Conservation (phyloP, 1,140 invertebrate species). For the Drosophila cardini region DNA sequence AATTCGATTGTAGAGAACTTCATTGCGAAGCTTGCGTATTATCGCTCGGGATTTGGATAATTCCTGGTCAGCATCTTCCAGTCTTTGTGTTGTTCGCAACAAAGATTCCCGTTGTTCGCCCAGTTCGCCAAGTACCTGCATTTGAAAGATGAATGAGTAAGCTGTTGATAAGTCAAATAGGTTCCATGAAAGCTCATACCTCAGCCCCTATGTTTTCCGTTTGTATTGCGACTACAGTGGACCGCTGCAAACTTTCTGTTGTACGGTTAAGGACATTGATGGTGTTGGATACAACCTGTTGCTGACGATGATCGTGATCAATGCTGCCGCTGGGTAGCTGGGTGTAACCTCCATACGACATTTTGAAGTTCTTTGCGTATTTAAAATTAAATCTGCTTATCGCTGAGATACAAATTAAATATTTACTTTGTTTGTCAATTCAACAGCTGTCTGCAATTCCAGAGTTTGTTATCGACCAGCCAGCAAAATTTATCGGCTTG, state of each 20-base stretch:
- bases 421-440: not conserved
- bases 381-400: not conserved
- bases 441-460: constrained; percentile 7
- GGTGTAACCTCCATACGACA: constrained; percentile 63
- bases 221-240: constrained; percentile 90
- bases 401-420: not conserved
- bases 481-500: constrained; percentile 7
- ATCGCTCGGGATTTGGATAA: constrained; percentile 83
- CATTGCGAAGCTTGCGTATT: constrained; percentile 84
- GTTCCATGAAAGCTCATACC: constrained; percentile 81
- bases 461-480: not conserved
- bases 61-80: constrained; percentile 85
- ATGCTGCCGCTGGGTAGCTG: constrained; percentile 65
- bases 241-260: constrained; percentile 84
- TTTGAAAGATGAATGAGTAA: constrained; percentile 8
- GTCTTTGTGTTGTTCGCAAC: constrained; percentile 84
- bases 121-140: constrained; percentile 83
- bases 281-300: constrained; percentile 63
- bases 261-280: constrained; percentile 70
- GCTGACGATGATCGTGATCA: constrained; percentile 54
- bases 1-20: constrained; percentile 86
- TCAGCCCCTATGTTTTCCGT: constrained; percentile 92
- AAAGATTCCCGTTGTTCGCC: constrained; percentile 85
- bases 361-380: constrained; percentile 4
- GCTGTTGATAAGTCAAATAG: not conserved